Evolutionary conservation across 2,888 invertebrate species (phyloP).

Genomic region (Parnassius smintheus): DNA sequence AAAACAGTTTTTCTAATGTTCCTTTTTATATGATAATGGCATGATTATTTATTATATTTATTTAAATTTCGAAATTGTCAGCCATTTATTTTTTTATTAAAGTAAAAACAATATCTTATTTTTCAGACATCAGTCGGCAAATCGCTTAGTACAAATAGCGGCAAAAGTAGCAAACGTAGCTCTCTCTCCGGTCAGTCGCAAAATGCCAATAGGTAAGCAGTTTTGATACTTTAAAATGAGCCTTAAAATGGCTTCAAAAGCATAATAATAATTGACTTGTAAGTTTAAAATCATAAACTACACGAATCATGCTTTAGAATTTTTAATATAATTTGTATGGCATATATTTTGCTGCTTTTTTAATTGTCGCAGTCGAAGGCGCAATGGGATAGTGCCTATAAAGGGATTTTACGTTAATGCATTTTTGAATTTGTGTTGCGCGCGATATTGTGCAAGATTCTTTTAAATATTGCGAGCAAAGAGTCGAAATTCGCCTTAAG

Average conservation of each 20-base stretch:
- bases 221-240: neutral
- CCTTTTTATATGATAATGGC: too few species aligned
- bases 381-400: constrained; percentile 22
- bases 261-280: constrained; percentile 1
- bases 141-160: constrained; percentile 68
- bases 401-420: constrained; percentile 50
- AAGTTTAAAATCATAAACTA: constrained; percentile 13
- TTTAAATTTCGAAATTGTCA: too few species aligned
- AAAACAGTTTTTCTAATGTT: too few species aligned
- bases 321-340: constrained; percentile 49
- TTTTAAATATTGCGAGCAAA: constrained; percentile 18
- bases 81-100: too few species aligned
- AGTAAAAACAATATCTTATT: constrained; percentile 1
- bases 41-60: too few species aligned
- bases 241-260: neutral
- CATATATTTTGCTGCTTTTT: constrained; percentile 76
- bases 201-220: constrained; percentile 69
- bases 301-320: constrained; percentile 20
- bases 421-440: constrained; percentile 76
- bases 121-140: constrained; percentile 73
- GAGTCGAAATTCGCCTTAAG: constrained; percentile 11
- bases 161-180: constrained; percentile 72
- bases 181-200: constrained; percentile 75
- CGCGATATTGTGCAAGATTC: constrained; percentile 45
- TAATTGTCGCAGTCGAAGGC: constrained; percentile 49